These are phyloP conservation scores for Passer montanus DNA, from an alignment of 2,113 vertebrate genomes.

Conservation along the genomic window DNA sequence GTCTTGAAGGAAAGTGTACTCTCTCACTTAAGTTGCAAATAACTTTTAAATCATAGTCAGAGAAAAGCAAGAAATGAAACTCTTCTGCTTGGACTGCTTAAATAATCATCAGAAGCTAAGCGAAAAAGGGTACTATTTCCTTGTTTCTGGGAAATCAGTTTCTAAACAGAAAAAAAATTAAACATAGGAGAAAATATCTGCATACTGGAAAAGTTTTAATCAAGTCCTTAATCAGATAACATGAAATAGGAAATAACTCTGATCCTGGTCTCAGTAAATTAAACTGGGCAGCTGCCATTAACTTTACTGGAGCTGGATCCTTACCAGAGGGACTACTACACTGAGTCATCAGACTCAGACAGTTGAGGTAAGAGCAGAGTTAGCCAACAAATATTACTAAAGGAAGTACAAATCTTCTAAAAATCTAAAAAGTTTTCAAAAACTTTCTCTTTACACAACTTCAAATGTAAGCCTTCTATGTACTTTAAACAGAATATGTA, in stretches of 20 bases:
- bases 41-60: not conserved
- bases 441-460: not conserved
- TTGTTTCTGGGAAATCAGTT: conserved; percentile 34
- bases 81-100: not conserved
- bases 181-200: not conserved
- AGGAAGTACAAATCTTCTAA: not conserved
- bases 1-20: not conserved
- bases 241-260: conserved; percentile 28
- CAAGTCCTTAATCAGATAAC: conserved; percentile 27
- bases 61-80: not conserved
- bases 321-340: not conserved
- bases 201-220: not conserved
- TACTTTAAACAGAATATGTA: not conserved
- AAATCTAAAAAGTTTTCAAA: not conserved
- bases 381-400: not conserved
- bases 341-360: not conserved
- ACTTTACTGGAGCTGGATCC: not conserved
- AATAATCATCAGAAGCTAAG: not conserved
- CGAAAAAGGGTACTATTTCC: not conserved
- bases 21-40: not conserved
- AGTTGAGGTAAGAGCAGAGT: not conserved
- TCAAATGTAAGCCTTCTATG: not conserved
- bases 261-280: not conserved
- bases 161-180: not conserved
- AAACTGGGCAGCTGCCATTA: conserved; percentile 15